These are phyloP conservation scores for Clivina fossor DNA, from an alignment of 2,888 invertebrate species.

Conservation along the genomic window DNA sequence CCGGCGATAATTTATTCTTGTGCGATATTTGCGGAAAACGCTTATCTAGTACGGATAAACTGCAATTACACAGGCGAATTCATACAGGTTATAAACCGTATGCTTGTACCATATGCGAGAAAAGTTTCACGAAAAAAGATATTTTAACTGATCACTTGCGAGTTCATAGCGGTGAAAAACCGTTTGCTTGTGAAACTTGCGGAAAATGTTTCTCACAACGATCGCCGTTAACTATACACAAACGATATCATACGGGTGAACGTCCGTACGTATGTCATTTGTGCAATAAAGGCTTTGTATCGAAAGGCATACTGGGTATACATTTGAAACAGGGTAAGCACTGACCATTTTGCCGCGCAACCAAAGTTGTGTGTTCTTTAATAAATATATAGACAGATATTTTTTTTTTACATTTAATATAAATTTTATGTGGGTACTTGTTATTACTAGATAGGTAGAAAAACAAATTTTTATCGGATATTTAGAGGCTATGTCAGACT, in stretches of 20 bases:
- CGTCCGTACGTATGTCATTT: constrained; percentile 55
- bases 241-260: constrained; percentile 47
- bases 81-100: constrained; percentile 50
- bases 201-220: constrained; percentile 48
- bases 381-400: background rate
- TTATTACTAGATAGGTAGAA: too few species aligned
- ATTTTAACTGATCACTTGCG: constrained; percentile 49
- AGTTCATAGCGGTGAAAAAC: constrained; percentile 49
- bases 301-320: constrained; percentile 57
- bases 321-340: constrained; percentile 50
- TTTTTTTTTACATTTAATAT: background rate
- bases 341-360: background rate
- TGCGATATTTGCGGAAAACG: constrained; percentile 50
- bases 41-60: constrained; percentile 48
- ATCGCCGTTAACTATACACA: constrained; percentile 46
- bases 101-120: constrained; percentile 47
- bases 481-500: too few species aligned
- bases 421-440: too few species aligned
- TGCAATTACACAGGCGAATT: constrained; percentile 47
- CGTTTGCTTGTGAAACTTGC: constrained; percentile 49
- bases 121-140: constrained; percentile 49
- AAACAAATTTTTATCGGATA: too few species aligned
- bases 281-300: constrained; percentile 61
- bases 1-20: constrained; percentile 47
- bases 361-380: too few species aligned